Base-by-base conservation (phyloP, 2,797 vertebrate genomes). In the Chaunax sp. region DNA sequence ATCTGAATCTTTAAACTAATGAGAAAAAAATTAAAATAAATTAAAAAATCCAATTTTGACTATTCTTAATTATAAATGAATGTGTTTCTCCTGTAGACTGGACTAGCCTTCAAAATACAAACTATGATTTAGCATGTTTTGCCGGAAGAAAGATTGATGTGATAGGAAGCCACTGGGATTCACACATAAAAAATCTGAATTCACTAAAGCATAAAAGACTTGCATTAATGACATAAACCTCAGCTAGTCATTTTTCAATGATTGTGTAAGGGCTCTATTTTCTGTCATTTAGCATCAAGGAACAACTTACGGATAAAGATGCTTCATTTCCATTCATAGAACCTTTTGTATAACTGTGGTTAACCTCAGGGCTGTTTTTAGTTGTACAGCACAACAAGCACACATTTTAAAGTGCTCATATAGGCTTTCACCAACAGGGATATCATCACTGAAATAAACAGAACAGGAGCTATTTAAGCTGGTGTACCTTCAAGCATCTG, bases 121-220 rank as follows among this genome's bases (percentile, higher is more conserved):
- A 30, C 18, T 23, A 14, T 30, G n/a, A 38, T 26, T 23, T 26
- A 22, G 18, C 26, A 19, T 19, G 37, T 67, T 33, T 23, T 57
- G 13, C 35, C 26, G 30, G 46, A 58, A 51, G 8, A 10, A 8
- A 28, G 53, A 23, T 18, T 37, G 35, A 13, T 25, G n/a, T 75
- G 57, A 77, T 61, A 77, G 50, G 33, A 65, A 59, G 67, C 41
- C 47, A 55, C 22, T 41, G 35, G 19, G 19, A 71, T 28, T 18
- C 61, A 53, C 50, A 47, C 56, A 53, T 65, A 44, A 35, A 43
- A 56, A 84, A 82, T 82, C 73, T 78, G 56, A 63, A 49, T 59
- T 66, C 59, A 71, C 46, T 35, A 37, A 26, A 64, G 33, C 64
- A 59, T 37, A 76, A 52, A 78, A 43, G 19, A 47, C 9, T 46